phyloP scores from a whole-genome alignment of 2,888 invertebrate species.

The Linyphia triangularis region DNA sequence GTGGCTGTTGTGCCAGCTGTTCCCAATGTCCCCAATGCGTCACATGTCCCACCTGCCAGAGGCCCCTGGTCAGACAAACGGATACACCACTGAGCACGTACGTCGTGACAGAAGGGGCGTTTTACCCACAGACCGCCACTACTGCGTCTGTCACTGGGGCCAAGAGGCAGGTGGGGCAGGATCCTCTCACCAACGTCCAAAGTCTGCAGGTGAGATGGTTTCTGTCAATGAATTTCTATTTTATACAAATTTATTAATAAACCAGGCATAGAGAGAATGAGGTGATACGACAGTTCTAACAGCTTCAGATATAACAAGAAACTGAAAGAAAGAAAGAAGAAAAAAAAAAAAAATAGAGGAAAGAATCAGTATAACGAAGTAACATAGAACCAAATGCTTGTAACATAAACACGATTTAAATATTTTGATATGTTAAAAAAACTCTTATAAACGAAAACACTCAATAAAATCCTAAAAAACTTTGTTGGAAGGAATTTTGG shows the following conservation, averaged over 20 bases:
- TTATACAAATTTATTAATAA: background rate
- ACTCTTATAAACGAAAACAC: no score
- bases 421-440: no score
- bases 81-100: conserved; percentile 53
- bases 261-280: no score
- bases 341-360: background rate
- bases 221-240: no score
- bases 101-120: conserved; percentile 39
- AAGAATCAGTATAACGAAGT: background rate
- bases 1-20: conserved; percentile 58
- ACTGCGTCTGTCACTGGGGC: conserved; percentile 24
- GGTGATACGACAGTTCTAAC: background rate
- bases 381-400: no score
- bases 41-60: conserved; percentile 73
- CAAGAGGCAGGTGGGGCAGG: conserved; percentile 34
- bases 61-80: conserved; percentile 48
- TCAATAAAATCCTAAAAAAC: no score
- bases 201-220: conserved; percentile 58
- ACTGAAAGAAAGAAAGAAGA: background rate
- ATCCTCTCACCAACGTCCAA: conserved; percentile 62
- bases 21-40: conserved; percentile 79
- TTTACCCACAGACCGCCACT: conserved; percentile 32
- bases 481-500: no score
- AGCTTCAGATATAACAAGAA: background rate
- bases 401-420: no score